phyloP scores from a whole-genome alignment of 2,113 vertebrate genomes.

The Pardalotus punctatus region DNA sequence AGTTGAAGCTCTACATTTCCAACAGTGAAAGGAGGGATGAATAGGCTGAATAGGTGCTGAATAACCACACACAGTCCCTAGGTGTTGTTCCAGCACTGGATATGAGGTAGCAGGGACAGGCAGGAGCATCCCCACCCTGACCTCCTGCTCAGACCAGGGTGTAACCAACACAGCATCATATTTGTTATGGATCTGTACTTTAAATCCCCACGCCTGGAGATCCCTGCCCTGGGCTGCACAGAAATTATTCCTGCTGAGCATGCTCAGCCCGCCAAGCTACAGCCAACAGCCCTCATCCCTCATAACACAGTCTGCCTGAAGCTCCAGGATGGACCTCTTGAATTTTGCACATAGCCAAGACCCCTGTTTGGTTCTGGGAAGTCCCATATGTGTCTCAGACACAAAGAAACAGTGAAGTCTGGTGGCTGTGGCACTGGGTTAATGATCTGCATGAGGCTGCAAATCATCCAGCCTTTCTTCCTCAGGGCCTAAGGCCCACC shows the following conservation, averaged over 20 bases:
- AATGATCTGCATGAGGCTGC: background rate
- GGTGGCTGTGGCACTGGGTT: background rate
- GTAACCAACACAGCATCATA: background rate
- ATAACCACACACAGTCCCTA: accelerated
- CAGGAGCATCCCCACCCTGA: background rate
- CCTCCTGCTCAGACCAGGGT: background rate
- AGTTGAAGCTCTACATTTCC: background rate
- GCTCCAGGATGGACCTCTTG: background rate
- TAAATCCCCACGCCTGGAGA: background rate
- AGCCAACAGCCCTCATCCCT: background rate
- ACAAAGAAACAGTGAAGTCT: background rate
- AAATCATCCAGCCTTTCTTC: background rate
- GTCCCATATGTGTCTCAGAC: background rate
- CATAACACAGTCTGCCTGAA: accelerated
- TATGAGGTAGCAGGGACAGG: background rate
- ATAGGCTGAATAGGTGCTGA: background rate
- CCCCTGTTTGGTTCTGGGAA: background rate
- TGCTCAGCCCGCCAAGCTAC: background rate
- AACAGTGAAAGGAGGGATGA: background rate
- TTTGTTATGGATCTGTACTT: background rate
- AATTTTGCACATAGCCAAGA: background rate
- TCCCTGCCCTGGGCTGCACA: background rate
- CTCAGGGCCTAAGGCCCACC: accelerated
- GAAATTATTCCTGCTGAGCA: background rate
- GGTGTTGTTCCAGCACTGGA: background rate